Evolutionary conservation across 2,888 invertebrate species (phyloP).

Genomic region (Eurois occulta): DNA sequence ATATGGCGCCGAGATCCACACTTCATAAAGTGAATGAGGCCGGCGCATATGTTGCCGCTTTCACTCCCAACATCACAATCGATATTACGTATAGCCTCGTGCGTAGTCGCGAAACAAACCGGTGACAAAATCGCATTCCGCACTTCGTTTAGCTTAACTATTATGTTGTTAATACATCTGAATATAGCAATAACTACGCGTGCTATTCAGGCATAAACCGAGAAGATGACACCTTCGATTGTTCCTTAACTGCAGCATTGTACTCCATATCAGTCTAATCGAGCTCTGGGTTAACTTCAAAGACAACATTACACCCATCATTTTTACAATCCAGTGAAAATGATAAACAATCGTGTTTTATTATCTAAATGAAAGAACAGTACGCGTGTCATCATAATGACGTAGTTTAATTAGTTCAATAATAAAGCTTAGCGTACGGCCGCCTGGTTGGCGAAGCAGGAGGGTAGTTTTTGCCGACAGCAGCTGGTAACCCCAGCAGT

Average conservation of each 20-base stretch:
- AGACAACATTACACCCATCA: constrained; percentile 31
- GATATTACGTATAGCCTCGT: constrained; percentile 76
- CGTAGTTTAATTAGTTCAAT: constrained; percentile 73
- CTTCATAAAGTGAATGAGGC: constrained; percentile 88
- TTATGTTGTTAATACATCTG: constrained; percentile 13
- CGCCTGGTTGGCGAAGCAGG: constrained; percentile 70
- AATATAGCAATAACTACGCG: constrained; percentile 21
- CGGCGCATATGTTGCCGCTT: constrained; percentile 88
- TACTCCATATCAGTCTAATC: constrained; percentile 41
- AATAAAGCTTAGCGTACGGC: constrained; percentile 69
- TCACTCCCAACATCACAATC: constrained; percentile 88
- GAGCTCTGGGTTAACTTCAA: constrained; percentile 46
- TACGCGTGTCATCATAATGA: constrained; percentile 65
- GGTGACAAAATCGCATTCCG: constrained; percentile 56
- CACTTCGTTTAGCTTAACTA: constrained; percentile 23
- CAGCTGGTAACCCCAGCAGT: constrained; percentile 89
- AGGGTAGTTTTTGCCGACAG: constrained; percentile 88
- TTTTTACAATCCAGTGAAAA: constrained; percentile 44
- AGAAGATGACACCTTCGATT: constrained; percentile 35
- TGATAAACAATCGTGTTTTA: constrained; percentile 35
- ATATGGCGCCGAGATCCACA: constrained; percentile 88
- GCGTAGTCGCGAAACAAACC: constrained; percentile 61
- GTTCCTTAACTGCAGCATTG: constrained; percentile 47
- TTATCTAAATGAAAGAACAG: constrained; percentile 55
- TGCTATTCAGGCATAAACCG: constrained; percentile 9